Conservation (phyloP, 2,113 vertebrate genomes). For the Petromus typicus region DNA sequence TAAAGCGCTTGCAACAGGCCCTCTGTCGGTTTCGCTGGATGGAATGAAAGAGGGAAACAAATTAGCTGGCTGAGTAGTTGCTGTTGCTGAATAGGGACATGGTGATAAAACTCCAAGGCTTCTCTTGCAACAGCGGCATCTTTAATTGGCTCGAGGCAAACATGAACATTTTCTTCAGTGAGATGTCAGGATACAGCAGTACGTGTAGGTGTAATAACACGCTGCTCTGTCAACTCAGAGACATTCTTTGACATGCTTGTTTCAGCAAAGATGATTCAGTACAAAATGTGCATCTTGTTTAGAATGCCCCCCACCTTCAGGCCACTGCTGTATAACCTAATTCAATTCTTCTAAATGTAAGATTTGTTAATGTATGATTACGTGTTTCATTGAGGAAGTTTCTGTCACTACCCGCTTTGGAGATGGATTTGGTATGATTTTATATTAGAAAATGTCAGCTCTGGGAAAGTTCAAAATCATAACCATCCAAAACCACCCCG, state of each 20-base stretch:
- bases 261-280: slow-evolving; percentile 55
- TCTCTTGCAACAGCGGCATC: background rate
- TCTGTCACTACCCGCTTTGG: slow-evolving; percentile 12
- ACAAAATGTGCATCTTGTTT: slow-evolving; percentile 46
- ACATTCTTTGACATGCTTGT: background rate
- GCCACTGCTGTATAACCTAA: background rate
- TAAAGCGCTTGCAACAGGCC: background rate
- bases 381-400: slow-evolving; percentile 42
- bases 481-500: background rate
- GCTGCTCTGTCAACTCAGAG: slow-evolving; percentile 53
- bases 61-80: slow-evolving; percentile 55
- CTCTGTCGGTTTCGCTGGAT: background rate
- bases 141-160: slow-evolving; percentile 60
- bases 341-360: slow-evolving; percentile 39
- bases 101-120: background rate
- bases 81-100: background rate
- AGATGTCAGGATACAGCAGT: slow-evolving; percentile 11
- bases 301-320: slow-evolving; percentile 25
- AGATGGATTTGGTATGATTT: slow-evolving; percentile 22
- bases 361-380: slow-evolving; percentile 67
- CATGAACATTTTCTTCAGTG: slow-evolving; percentile 54
- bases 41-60: slow-evolving; percentile 23
- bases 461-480: slow-evolving; percentile 10
- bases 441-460: slow-evolving; percentile 66
- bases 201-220: slow-evolving; percentile 48